A percentile compares a stretch with the other conserved stretches of the same genome.
Conservation (phyloP, 2,888 invertebrate genomes). For the Zele albiditarsus region DNA sequence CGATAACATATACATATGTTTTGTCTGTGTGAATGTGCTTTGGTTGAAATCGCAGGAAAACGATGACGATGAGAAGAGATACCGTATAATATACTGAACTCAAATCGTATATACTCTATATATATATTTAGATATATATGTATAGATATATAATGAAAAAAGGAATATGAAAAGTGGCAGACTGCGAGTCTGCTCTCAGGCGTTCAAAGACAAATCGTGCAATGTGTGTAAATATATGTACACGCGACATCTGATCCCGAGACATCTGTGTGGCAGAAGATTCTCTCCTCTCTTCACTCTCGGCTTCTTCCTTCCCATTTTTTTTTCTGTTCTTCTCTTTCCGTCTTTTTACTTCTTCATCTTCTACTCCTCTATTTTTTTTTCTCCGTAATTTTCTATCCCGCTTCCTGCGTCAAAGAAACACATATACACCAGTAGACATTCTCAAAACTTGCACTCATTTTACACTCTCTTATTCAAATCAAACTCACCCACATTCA, state of each 20-base stretch:
- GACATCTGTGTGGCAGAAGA: slow-evolving; percentile 56
- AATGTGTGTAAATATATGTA: slow-evolving; percentile 18
- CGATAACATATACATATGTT: not conserved
- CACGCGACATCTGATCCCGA: slow-evolving; percentile 28
- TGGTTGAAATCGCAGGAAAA: too few relatives aligned
- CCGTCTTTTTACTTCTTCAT: not conserved
- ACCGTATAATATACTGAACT: not conserved
- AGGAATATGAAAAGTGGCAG: slow-evolving; percentile 18
- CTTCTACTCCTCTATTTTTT: not conserved
- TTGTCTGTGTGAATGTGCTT: too few relatives aligned
- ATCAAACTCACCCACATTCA: too few relatives aligned
- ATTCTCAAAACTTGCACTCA: too few relatives aligned
- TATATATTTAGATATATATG: not conserved
- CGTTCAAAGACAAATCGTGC: slow-evolving; percentile 29
- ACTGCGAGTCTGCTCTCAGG: slow-evolving; percentile 27
- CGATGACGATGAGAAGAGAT: too few relatives aligned
- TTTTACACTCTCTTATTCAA: too few relatives aligned
- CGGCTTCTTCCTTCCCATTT: not conserved
- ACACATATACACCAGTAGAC: not conserved
- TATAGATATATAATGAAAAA: slow-evolving; percentile 5
- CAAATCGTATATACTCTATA: not conserved
- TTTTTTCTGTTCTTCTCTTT: too few relatives aligned
- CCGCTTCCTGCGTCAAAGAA: not conserved
- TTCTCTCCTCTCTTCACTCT: not conserved
- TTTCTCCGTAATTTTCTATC: too few relatives aligned